phyloP scores from a whole-genome alignment of 2,113 vertebrate genomes.

The Strix aluco region DNA sequence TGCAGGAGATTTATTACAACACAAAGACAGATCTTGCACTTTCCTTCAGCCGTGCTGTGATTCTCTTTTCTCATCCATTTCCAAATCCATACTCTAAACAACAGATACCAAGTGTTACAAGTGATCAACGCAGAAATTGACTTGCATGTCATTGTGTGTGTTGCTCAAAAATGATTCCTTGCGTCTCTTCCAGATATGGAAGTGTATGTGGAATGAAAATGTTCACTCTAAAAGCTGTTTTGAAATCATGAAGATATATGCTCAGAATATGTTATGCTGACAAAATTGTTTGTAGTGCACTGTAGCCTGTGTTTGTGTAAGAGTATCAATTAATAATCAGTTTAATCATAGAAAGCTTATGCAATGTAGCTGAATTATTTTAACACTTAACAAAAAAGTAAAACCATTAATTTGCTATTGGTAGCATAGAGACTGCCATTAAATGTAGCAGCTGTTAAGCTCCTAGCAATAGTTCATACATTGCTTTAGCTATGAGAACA shows the following conservation, averaged over 20 bases:
- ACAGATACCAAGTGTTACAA: neutral
- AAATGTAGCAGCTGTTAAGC: conserved; percentile 30
- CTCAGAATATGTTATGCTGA: neutral
- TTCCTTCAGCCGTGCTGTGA: neutral
- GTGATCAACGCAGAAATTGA: neutral
- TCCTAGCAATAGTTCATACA: conserved; percentile 2
- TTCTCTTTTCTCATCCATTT: conserved; percentile 2
- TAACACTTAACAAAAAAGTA: neutral
- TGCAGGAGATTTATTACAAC: neutral
- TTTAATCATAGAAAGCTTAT: neutral
- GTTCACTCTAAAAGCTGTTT: conserved; percentile 14
- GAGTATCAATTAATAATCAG: neutral
- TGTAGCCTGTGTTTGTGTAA: neutral
- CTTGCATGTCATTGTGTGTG: neutral
- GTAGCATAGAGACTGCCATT: neutral
- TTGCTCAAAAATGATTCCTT: neutral
- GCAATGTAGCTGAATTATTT: neutral
- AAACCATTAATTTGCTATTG: conserved; percentile 7
- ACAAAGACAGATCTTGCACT: neutral
- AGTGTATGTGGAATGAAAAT: neutral
- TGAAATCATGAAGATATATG: neutral
- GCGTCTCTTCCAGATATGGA: neutral
- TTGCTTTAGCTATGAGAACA: conserved; percentile 37
- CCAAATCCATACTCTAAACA: neutral
- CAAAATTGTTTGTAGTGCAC: conserved; percentile 1